Evolutionary conservation across 2,888 invertebrate genomes (phyloP).

Genomic region (Ommatoiulus sabulosus): DNA sequence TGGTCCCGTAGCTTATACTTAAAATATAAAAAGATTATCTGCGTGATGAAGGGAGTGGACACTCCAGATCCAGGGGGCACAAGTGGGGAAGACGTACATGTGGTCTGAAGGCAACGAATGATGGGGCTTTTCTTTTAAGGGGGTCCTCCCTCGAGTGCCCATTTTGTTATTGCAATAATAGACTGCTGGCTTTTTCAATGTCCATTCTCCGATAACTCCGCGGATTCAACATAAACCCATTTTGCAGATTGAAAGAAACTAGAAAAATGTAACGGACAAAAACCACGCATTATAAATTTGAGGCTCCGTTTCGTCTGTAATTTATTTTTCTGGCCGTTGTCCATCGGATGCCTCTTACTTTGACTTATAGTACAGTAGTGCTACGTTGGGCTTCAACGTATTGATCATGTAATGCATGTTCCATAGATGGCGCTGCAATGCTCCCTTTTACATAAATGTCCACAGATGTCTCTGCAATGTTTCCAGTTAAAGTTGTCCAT

Average conservation of each 20-base stretch:
- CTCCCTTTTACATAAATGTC: no score
- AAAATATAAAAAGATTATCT: constrained; percentile 28
- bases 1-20: neutral
- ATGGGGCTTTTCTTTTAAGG: neutral
- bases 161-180: constrained; percentile 1
- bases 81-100: neutral
- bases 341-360: no score
- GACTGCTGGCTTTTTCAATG: neutral
- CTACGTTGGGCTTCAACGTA: no score
- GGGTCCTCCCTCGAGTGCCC: neutral
- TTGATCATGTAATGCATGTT: no score
- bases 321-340: no score
- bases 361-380: no score
- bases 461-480: no score
- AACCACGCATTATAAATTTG: neutral
- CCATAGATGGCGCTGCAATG: no score
- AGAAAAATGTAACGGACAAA: neutral
- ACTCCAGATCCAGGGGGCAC: neutral
- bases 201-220: neutral
- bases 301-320: no score
- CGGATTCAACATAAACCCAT: neutral
- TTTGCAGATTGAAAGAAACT: neutral
- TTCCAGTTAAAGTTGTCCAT: no score
- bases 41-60: neutral
- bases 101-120: neutral